phyloP scores from a whole-genome alignment of 2,888 invertebrate genomes.

The Yponomeuta sedellus region DNA sequence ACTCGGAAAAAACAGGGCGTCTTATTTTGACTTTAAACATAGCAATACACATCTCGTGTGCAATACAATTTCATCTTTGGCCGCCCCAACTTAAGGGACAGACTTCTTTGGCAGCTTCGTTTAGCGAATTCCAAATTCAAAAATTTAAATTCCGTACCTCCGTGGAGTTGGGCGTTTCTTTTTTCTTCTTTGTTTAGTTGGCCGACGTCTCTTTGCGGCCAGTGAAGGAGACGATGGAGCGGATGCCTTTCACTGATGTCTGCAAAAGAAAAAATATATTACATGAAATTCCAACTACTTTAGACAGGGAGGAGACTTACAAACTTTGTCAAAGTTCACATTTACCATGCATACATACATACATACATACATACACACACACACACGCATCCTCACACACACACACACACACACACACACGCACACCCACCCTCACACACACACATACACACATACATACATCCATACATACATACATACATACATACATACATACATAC shows the following conservation, averaged over 20 bases:
- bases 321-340: too few species aligned
- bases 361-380: too few species aligned
- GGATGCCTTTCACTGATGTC: constrained; percentile 91
- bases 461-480: too few species aligned
- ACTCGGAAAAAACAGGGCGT: too few species aligned
- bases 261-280: constrained; percentile 62
- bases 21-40: not conserved
- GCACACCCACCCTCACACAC: too few species aligned
- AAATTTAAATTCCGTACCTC: not conserved
- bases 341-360: too few species aligned
- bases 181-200: constrained; percentile 13
- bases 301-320: too few species aligned
- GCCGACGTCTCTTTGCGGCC: constrained; percentile 80
- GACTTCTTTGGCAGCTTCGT: constrained; percentile 2
- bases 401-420: too few species aligned
- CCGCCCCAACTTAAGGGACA: not conserved
- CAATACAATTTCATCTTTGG: constrained; percentile 2
- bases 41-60: not conserved
- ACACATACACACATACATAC: too few species aligned
- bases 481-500: too few species aligned
- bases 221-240: constrained; percentile 89
- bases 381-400: too few species aligned
- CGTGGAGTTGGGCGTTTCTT: not conserved
- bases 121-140: constrained; percentile 1
- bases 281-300: too few species aligned